These are phyloP conservation scores for Calameuta filiformis DNA, from an alignment of 2,888 invertebrate genomes.

Conservation along the genomic window DNA sequence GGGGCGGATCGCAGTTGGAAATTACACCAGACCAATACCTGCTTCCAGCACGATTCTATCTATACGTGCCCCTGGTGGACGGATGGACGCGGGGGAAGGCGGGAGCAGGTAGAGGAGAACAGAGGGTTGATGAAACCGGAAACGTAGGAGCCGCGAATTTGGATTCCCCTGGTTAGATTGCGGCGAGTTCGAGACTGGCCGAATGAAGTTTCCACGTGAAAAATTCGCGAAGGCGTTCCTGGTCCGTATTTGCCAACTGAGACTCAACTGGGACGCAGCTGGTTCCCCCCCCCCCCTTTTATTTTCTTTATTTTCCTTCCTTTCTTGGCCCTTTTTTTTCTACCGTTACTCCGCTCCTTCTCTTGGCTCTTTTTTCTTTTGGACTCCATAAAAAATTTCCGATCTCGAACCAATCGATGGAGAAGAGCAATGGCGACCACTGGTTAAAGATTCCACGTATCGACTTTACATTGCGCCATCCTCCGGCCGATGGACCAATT, in stretches of 20 bases:
- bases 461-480: neutral
- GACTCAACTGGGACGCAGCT: neutral
- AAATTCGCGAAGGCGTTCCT: neutral
- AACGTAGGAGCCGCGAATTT: conserved; percentile 2
- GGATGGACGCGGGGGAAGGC: too few species aligned
- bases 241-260: neutral
- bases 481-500: neutral
- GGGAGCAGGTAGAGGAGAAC: neutral
- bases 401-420: neutral
- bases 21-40: conserved; percentile 24
- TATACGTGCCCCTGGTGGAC: conserved; percentile 4
- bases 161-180: neutral
- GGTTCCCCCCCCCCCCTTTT: neutral
- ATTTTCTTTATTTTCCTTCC: neutral
- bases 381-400: neutral
- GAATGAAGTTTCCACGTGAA: neutral
- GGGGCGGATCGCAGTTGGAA: conserved; percentile 22
- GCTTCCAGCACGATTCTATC: conserved; percentile 6
- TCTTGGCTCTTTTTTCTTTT: neutral
- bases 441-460: neutral
- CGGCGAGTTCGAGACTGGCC: neutral
- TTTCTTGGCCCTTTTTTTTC: neutral
- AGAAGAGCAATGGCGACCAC: neutral
- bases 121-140: conserved; percentile 14
- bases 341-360: too few species aligned